Base-by-base conservation (phyloP, 2,113 vertebrate genomes). In the Cheirogaleus medius region DNA sequence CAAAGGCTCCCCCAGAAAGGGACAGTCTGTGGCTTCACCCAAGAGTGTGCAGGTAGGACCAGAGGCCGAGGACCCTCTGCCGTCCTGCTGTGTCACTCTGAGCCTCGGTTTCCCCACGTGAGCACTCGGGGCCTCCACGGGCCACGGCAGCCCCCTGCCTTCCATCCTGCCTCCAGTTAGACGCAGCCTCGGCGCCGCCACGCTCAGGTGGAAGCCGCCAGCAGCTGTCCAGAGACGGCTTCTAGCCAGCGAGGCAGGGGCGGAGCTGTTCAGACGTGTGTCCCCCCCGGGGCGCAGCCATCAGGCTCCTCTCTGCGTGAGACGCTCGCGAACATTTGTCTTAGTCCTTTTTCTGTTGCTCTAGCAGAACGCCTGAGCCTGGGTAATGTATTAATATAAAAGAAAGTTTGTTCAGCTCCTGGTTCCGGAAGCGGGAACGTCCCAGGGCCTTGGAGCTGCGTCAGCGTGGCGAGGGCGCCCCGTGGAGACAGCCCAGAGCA, bases 91-190 rank as follows among this genome's bases (percentile, higher is more conserved):
- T 21, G 8, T 17, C 29, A 10, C 3, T 1, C 8, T n/a, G 7
- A 60, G 39, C 86, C 69, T n/a, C 66, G 5, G 13, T 73, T 74
- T 88, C 86, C 69, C 54, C 27, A 10, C 13, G 37, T 39, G 25
- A 54, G 49, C 63, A 52, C 3, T 1, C 13, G 0, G 5, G n/a
- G 64, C 18, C 14, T 13, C 8, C 14, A 0, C 11, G 9, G 34
- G 15, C 64, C 25, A 37, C 47, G 6, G 12, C 25, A 56, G n/a
- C 66, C n/a, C 47, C 25, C 25, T 39, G 42, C 25, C 71, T 44
- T 44, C 25, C 14, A 15, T 44, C 25, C 27, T 25, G 21, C 37
- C 69, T 39, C 37, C 13, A 71, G 69, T 71, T 13, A 27, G 69
- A 42, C 13, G 21, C 37, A 25, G 69, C 69, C 37, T 37, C 37